Base-by-base conservation (phyloP, 1,140 invertebrate species). In the Cephus cinctus region DNA sequence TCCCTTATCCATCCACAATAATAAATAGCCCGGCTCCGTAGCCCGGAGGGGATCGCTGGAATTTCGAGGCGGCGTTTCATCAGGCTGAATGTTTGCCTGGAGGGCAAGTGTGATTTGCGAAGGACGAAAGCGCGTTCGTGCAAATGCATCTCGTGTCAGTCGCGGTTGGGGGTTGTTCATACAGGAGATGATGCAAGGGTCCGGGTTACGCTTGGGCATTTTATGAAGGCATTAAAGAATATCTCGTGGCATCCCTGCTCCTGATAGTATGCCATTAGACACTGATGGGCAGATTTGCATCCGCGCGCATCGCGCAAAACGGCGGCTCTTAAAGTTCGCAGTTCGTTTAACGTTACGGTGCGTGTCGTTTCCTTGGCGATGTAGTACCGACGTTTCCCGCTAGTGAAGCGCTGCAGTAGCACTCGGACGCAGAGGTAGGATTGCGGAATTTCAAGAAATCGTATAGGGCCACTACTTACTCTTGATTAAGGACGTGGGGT, bases 81-180 rank as follows among this genome's bases (percentile, higher is more conserved):
- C 52, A 39, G 56, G 61, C 56, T 61, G 61, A 61, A 65, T 65
- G 57, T 65, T 65, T 61, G 52, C 50, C 54, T 48, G 38, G 39
- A 54, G 55, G 45, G 38, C 25, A 43, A 55, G 46, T 40, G 38
- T 49, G 36, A 47, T 49, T 47, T 21, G 51, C 19, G n/a, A 41
- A 41, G 23, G 14, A 14, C 20, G 34, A 21, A 50, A 43, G 42
- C 11, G 22, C 9, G 40, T 39, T 16, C 25, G 49, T 46, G 43
- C 46, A 39, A 27, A 5, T 23, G 30, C 23, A 21, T 44, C 22
- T 41, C 9, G 4, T 6, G 6, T 8, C 35, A 16, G 4, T 20
- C 16, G 14, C 15, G 35, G 35, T 27, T 27, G 25, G 25, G 25
- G 25, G n/a, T 27, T n/a, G 25, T 27, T 8, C 25, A n/a, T n/a